Conservation (phyloP, 2,888 invertebrate species). For the Drosophila anomelani region DNA sequence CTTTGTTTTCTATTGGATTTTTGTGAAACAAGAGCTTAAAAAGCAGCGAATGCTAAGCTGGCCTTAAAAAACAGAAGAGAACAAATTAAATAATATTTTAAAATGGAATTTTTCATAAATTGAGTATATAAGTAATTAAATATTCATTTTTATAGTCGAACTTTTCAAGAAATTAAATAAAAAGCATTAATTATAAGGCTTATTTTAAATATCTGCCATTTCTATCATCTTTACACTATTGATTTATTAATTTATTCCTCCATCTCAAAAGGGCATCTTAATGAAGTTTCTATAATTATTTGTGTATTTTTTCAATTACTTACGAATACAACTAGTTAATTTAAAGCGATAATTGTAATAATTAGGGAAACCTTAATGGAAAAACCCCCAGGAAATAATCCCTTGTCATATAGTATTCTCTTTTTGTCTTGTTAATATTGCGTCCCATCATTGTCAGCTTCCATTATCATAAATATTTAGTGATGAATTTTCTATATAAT, state of each 20-base stretch:
- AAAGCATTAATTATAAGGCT: accelerated
- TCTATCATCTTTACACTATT: neutral
- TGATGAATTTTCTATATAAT: neutral
- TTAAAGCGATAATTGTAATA: slow-evolving; percentile 1
- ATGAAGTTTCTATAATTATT: neutral
- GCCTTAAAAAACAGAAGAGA: neutral
- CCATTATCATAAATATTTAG: neutral
- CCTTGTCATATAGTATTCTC: neutral
- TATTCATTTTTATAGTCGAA: neutral
- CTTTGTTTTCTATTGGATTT: neutral
- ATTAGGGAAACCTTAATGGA: neutral
- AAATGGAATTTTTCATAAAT: neutral
- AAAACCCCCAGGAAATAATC: neutral
- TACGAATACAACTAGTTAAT: neutral
- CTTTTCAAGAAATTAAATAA: neutral
- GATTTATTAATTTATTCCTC: neutral
- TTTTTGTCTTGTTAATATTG: neutral
- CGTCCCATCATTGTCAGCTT: neutral
- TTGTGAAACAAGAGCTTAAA: neutral
- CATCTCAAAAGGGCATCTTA: neutral
- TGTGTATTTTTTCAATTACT: neutral
- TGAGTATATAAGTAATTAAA: neutral
- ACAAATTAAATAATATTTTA: neutral
- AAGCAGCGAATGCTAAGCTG: neutral
- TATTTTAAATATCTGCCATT: too few species aligned